Base-by-base conservation (phyloP, 2,797 vertebrate species). In the Australoheros facetus region DNA sequence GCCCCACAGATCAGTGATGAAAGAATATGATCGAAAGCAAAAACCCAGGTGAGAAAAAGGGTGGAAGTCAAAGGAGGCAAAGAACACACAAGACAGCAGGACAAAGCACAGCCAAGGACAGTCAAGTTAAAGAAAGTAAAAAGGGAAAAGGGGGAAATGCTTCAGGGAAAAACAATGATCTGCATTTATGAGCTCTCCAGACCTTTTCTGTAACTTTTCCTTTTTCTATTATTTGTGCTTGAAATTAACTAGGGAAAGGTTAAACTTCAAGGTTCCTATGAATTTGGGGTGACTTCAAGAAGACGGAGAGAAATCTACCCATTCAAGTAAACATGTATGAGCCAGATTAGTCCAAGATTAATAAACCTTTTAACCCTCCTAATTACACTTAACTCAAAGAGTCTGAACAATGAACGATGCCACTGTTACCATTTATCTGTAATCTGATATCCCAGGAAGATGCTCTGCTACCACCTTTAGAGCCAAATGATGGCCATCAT, bases 51-150 rank as follows among this genome's bases (percentile, higher is more conserved):
- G 79, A 89, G 86, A 90, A 86, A 87, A 70, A 91, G 85, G 86
- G 85, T 77, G 78, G 92, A 94, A 95, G 93, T 94, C 94, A 95
- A 94, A 95, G 92, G 93, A 95, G 94, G 88, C 84, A 79, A 85
- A 90, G 82, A 79, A 37, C 76, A 82, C 48, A 82, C 48, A 83
- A 59, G 21, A 45, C 39, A 19, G 75, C 55, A 54, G 73, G 48
- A 87, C 26, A 82, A 78, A 88, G 71, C 62, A 45, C 12, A 88
- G 73, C 53, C 55, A 88, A 76, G 37, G 57, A 83, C 70, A 90
- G 70, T 48, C 55, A 60, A 45, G 71, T 84, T 75, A 86, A 82
- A 85, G 72, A 37, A 71, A 71, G 45, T 51, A 39, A 53, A 74
- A 77, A 58, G 23, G 30, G 14, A 73, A 77, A n/a, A 73, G 23